These are phyloP conservation scores for Bradysia coprophila DNA, from an alignment of 1,140 invertebrate species.

Conservation along the genomic window DNA sequence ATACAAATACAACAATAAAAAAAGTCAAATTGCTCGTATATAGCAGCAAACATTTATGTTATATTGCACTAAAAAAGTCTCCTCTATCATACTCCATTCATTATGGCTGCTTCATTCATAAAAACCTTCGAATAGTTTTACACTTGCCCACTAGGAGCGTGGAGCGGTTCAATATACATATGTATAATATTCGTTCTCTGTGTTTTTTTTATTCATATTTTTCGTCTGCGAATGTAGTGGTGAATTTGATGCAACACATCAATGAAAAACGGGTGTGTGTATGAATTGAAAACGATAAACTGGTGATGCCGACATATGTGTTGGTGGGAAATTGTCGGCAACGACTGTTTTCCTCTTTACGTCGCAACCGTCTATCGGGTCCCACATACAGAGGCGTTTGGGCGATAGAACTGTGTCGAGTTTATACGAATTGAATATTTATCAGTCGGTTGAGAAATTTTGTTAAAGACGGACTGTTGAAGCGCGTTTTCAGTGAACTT, in stretches of 20 bases:
- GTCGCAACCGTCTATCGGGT: neutral
- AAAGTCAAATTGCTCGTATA: too few species aligned
- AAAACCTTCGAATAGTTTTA: conserved; percentile 4
- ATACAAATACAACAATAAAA: too few species aligned
- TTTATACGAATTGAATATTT: conserved; percentile 2
- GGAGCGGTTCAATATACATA: too few species aligned
- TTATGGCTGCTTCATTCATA: conserved; percentile 5
- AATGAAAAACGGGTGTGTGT: too few species aligned
- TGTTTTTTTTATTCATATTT: too few species aligned
- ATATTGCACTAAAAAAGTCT: conserved; percentile 1
- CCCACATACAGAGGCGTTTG: neutral
- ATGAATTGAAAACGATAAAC: too few species aligned
- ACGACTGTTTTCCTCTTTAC: neutral
- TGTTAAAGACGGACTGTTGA: neutral
- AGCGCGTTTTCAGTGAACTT: neutral
- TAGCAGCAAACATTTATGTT: neutral
- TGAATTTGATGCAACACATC: too few species aligned
- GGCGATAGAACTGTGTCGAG: neutral
- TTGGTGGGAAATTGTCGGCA: neutral
- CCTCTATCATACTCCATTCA: conserved; percentile 2
- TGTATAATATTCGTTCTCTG: too few species aligned
- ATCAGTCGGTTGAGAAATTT: conserved; percentile 5
- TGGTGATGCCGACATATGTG: too few species aligned
- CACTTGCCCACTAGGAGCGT: conserved; percentile 2
- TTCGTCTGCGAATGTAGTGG: too few species aligned